A percentile compares a stretch with the other conserved stretches of the same genome.
Evolutionary conservation across 2,113 vertebrate genomes (phyloP).

Genomic region (Erythrolamprus reginae): DNA sequence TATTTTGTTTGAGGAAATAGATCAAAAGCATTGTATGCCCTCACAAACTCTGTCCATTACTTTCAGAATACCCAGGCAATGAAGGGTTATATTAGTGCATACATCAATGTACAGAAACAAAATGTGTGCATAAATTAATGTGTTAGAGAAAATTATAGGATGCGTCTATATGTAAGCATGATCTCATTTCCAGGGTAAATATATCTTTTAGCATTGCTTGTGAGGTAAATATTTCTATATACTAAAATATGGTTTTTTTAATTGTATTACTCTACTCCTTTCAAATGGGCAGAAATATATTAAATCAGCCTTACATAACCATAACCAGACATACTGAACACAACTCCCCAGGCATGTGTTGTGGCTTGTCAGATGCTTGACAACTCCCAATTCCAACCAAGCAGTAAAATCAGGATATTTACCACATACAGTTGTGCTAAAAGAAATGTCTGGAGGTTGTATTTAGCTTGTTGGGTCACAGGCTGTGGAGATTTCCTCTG

Average conservation of each 20-base stretch:
- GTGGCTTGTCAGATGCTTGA: not conserved
- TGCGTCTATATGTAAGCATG: not conserved
- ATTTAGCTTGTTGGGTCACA: not conserved
- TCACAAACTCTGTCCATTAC: slow-evolving; percentile 19
- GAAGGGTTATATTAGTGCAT: not conserved
- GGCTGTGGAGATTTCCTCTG: not conserved
- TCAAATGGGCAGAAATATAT: not conserved
- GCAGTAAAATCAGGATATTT: not conserved
- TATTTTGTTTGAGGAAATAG: slow-evolving; percentile 36
- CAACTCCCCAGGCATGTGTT: not conserved
- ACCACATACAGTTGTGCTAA: not conserved
- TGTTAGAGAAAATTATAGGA: not conserved
- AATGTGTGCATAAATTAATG: not conserved
- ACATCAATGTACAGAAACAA: not conserved
- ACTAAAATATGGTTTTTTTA: slow-evolving; percentile 32
- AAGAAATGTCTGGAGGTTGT: not conserved
- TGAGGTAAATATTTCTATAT: slow-evolving; percentile 9
- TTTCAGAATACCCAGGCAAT: slow-evolving; percentile 9
- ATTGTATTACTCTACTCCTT: slow-evolving; percentile 10
- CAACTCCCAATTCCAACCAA: not conserved
- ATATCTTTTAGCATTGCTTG: slow-evolving; percentile 1
- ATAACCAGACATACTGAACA: not conserved
- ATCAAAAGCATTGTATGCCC: slow-evolving; percentile 17
- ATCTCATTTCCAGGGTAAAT: slow-evolving; percentile 20
- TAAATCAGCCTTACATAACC: not conserved